Evolutionary conservation across 2,113 vertebrate genomes (phyloP), one percentile per base, ranked within the genome.

Genomic region (Pterocles burchelli): DNA sequence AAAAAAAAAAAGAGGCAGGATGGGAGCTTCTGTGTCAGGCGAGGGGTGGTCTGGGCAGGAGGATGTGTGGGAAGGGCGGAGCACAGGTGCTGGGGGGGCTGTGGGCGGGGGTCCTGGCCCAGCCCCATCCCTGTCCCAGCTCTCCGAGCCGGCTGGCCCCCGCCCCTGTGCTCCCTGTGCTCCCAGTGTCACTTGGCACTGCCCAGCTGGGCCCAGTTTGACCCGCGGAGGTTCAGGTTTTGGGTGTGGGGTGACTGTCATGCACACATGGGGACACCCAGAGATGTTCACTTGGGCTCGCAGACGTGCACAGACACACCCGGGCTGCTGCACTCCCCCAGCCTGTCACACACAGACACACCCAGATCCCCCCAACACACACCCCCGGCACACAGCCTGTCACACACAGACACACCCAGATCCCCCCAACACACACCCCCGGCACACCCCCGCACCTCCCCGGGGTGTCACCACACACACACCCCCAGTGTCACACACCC

Each of bases 91-190:
- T 45, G 19, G 5, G 55, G 52, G 57, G 45, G 18, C 34, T 71
- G 61, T 0, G 4, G 36, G 26, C 0, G 0, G 17, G 46, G 19
- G 11, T 51, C 8, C 4, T 48, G 36, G 24, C 49, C 28, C 76
- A 72, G 46, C 38, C 73, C 31, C 22, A 8, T 33, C 1, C 1
- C 31, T 54, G 48, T 49, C 66, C 65, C 0, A 0, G 43, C 36
- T 38, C 9, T 41, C 28, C 11, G 73, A 46, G 58, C 46, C 14
- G 2, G 49, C 77, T 95, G 70, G 72, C 73, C 73, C 36, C 62
- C 51, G 43, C 14, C 21, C 14, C 25, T 0, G 0, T 12, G 68
- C 25, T 89, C 21, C 14, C 25, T 0, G 0, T 12, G 68, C 25
- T 89, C 26, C 13, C 52, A 13, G 58, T 6, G 4, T 13, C 33